Conservation (phyloP, 2,113 vertebrate genomes). For the Syngnathus scovelli region DNA sequence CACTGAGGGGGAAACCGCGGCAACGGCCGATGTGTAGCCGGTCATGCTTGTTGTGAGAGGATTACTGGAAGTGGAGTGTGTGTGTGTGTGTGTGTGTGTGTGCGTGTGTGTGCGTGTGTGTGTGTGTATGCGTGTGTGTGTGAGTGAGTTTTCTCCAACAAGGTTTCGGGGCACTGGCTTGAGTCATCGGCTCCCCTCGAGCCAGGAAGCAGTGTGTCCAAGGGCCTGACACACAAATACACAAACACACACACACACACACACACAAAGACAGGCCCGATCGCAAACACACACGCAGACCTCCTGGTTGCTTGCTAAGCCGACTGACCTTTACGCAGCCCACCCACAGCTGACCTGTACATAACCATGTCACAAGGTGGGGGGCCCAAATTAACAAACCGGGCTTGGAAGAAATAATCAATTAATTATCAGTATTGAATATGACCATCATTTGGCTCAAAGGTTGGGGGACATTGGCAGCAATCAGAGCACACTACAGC, state of each 20-base stretch:
- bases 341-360: conserved; percentile 55
- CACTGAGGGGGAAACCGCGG: conserved; percentile 35
- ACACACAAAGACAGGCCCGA: neutral
- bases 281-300: neutral
- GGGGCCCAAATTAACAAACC: conserved; percentile 21
- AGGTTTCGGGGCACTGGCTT: conserved; percentile 45
- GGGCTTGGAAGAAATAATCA: neutral
- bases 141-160: conserved; percentile 24
- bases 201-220: conserved; percentile 55
- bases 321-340: conserved; percentile 63
- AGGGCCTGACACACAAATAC: conserved; percentile 43
- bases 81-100: conserved; percentile 15
- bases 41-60: conserved; percentile 36
- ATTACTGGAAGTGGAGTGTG: conserved; percentile 61
- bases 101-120: conserved; percentile 12
- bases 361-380: conserved; percentile 39
- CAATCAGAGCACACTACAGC: neutral
- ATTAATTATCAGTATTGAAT: neutral
- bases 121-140: conserved; percentile 8
- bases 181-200: conserved; percentile 68
- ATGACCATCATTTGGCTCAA: neutral
- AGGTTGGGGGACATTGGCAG: neutral
- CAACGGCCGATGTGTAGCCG: conserved; percentile 45
- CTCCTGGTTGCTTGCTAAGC: conserved; percentile 53
- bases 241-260: conserved; percentile 14